These are phyloP conservation scores for Chlamydotis undulata DNA, from an alignment of 2,113 vertebrate genomes.

Conservation along the genomic window DNA sequence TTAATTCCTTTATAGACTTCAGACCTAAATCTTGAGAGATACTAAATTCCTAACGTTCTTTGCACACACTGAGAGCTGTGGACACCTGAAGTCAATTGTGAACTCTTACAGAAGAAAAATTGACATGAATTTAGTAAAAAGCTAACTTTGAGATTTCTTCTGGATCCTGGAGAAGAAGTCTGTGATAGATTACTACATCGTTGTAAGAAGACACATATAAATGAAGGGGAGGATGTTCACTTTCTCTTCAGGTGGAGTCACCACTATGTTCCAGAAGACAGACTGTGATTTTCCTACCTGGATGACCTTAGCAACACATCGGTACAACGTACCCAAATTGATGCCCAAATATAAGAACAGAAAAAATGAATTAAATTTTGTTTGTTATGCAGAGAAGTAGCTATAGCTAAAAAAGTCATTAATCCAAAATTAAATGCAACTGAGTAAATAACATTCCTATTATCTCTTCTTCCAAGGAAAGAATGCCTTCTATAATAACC, in stretches of 20 bases:
- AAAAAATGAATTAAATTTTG: conserved; percentile 35
- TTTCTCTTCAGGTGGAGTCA: background rate
- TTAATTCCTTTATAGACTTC: background rate
- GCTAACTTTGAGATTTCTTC: background rate
- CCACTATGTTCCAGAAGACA: background rate
- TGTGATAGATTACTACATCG: background rate
- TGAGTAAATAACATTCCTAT: conserved; percentile 55
- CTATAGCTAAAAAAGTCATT: conserved; percentile 50
- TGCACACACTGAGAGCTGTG: background rate
- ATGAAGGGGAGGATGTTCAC: background rate
- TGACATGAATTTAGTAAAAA: background rate
- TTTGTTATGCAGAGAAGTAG: conserved; percentile 60
- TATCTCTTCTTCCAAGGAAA: conserved; percentile 60
- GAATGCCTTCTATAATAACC: conserved; percentile 65
- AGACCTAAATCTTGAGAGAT: background rate
- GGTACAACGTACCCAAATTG: background rate
- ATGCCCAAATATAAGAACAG: background rate
- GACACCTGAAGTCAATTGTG: background rate
- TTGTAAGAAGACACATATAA: background rate
- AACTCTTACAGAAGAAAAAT: background rate
- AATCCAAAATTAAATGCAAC: conserved; percentile 71
- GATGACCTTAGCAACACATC: background rate
- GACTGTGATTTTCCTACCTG: background rate
- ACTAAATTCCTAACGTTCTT: background rate
- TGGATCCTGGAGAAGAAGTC: background rate